Evolutionary conservation across 2,888 invertebrate species (phyloP).

Genomic region (Keiferia lycopersicella): DNA sequence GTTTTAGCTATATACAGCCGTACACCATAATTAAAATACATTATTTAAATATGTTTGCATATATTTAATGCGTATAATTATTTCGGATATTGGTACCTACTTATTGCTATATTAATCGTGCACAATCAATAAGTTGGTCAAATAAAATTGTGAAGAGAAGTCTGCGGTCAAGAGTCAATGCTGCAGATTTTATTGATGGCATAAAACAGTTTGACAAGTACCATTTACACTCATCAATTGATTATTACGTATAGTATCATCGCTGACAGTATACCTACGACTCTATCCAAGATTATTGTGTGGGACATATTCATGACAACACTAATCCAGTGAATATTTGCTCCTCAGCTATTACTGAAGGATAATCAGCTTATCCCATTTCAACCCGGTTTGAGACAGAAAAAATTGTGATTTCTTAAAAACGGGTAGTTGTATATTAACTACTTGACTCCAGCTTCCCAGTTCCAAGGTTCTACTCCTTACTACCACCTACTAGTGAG

Average conservation of each 20-base stretch:
- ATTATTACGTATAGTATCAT: constrained; percentile 9
- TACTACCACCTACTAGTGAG: too few relatives aligned
- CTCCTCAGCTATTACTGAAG: too few relatives aligned
- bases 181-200: constrained; percentile 6
- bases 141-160: neutral
- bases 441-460: too few relatives aligned
- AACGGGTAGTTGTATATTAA: too few relatives aligned
- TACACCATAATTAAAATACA: neutral
- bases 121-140: constrained; percentile 2
- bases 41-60: constrained; percentile 3
- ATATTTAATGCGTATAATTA: neutral
- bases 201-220: constrained; percentile 3
- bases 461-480: too few relatives aligned
- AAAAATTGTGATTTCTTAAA: too few relatives aligned
- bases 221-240: constrained; percentile 5
- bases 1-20: neutral
- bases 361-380: too few relatives aligned
- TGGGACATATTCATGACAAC: too few relatives aligned
- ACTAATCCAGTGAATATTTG: too few relatives aligned
- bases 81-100: neutral
- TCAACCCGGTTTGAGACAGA: too few relatives aligned
- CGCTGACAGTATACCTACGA: constrained; percentile 1
- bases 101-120: constrained; percentile 2
- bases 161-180: neutral
- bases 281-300: too few relatives aligned